Evolutionary conservation across 2,888 invertebrate genomes (phyloP).

Genomic region (Temnothorax unifasciatus): DNA sequence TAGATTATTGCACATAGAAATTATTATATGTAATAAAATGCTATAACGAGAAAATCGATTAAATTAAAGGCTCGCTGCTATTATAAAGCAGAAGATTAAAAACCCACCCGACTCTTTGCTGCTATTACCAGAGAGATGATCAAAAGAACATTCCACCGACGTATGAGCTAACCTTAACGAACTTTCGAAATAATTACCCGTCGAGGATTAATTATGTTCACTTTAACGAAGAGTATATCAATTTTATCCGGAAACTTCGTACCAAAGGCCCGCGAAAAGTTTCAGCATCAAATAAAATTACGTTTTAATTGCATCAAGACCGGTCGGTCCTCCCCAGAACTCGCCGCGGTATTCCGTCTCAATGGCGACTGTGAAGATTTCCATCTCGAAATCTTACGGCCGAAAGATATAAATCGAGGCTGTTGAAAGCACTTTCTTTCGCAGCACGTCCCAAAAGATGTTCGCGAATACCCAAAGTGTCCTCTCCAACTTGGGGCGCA

Average conservation of each 20-base stretch:
- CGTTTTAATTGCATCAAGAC: slow-evolving; percentile 49
- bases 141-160: slow-evolving; percentile 64
- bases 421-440: slow-evolving; percentile 59
- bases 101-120: slow-evolving; percentile 47
- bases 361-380: slow-evolving; percentile 23
- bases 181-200: slow-evolving; percentile 63
- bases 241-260: slow-evolving; percentile 54
- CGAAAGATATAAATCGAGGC: slow-evolving; percentile 53
- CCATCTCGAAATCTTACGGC: neutral
- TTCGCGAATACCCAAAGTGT: slow-evolving; percentile 63
- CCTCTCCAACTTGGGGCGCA: slow-evolving; percentile 41
- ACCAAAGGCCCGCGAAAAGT: slow-evolving; percentile 34
- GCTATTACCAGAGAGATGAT: slow-evolving; percentile 63
- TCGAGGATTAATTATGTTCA: slow-evolving; percentile 61
- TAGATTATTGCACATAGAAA: neutral
- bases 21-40: slow-evolving; percentile 27
- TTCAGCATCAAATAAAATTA: slow-evolving; percentile 57
- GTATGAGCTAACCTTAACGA: slow-evolving; percentile 65
- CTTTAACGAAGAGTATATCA: slow-evolving; percentile 48
- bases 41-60: slow-evolving; percentile 39
- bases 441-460: slow-evolving; percentile 65
- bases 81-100: slow-evolving; percentile 51
- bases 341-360: slow-evolving; percentile 27
- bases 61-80: slow-evolving; percentile 36
- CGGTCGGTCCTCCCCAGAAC: slow-evolving; percentile 11